Conservation (phyloP, 1,140 invertebrate genomes). For the Magallana gigas region DNA sequence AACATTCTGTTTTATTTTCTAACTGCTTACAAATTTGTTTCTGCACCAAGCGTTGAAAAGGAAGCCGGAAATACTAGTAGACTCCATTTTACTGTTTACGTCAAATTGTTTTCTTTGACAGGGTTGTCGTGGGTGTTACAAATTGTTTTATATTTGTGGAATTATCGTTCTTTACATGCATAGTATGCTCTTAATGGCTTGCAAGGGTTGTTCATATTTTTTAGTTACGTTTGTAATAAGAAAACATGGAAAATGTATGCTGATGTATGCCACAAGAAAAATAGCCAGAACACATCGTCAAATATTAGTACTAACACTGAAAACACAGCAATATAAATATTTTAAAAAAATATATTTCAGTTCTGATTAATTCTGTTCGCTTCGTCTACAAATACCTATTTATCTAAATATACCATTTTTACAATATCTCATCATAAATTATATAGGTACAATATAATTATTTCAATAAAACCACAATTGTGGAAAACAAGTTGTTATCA, state of each 20-base stretch:
- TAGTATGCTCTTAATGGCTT: constrained; percentile 31
- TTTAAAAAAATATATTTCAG: too few relatives aligned
- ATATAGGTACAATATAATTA: too few relatives aligned
- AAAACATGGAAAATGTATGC: neutral
- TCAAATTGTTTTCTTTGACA: constrained; percentile 46
- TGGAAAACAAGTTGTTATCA: too few relatives aligned
- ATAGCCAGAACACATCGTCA: too few relatives aligned
- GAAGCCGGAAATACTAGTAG: neutral
- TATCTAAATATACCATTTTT: too few relatives aligned
- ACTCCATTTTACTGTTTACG: constrained; percentile 42
- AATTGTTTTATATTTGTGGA: constrained; percentile 34
- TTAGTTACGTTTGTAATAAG: constrained; percentile 37
- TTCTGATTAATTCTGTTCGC: too few relatives aligned
- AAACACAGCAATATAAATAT: too few relatives aligned
- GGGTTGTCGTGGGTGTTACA: constrained; percentile 38
- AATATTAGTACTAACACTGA: too few relatives aligned
- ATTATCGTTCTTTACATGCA: neutral
- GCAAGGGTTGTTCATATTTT: constrained; percentile 47
- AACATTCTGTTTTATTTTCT: constrained; percentile 38
- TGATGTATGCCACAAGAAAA: too few relatives aligned
- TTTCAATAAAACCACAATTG: too few relatives aligned
- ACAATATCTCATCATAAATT: too few relatives aligned
- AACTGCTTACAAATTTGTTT: constrained; percentile 11
- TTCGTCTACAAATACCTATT: too few relatives aligned
- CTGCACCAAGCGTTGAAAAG: neutral